Base-by-base conservation (phyloP, 2,888 invertebrate genomes). In the Calliphora vomitoria region DNA sequence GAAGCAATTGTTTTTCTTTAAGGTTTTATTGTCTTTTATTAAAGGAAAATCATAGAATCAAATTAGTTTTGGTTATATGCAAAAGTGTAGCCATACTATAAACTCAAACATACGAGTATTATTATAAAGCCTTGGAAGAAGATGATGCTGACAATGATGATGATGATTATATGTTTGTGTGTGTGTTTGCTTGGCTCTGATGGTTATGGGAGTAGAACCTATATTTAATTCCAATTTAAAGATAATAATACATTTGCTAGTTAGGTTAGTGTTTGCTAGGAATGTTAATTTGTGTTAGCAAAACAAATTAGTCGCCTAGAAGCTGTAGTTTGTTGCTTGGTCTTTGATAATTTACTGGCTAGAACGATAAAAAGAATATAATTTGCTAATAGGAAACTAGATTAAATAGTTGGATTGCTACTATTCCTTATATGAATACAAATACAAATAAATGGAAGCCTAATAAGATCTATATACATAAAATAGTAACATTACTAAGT, bases 61-160 rank as follows among this genome's bases (percentile, higher is more conserved):
- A 87, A 85, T 87, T 87, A 87, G 82, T 82, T 82, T 82, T 79
- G 85, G 58, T 11, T 71, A 41, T 87, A 83, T 83, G 83, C 78
- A 78, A 78, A 83, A 78, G 1, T 62, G 13, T 62, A 78, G 64
- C 50, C 41, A 15, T 15, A 71, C 25, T 25, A 6, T 35, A 35
- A 35, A 35, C 35, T 35, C 6, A 35, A 6, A 4, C 6, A 44
- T 47, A 58, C 44, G 15, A 35, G 53, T 35, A 13, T 15, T 64
- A 47, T 20, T 50, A 20, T 31, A 66, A 41, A 44, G 20, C 31
- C 55, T 35, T 62, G 11, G 15, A 60, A 58, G 13, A 82, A 66
- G 66, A 55, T 55, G 66, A 44, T 66, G 15, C 10, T 55, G 5
- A 4, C n/a, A 8, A 35, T 38, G 64, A n/a, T n/a, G n/a, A n/a